These are phyloP conservation scores for Alcedo quadribrachys DNA, from an alignment of 2,797 vertebrate genomes.

Conservation along the genomic window DNA sequence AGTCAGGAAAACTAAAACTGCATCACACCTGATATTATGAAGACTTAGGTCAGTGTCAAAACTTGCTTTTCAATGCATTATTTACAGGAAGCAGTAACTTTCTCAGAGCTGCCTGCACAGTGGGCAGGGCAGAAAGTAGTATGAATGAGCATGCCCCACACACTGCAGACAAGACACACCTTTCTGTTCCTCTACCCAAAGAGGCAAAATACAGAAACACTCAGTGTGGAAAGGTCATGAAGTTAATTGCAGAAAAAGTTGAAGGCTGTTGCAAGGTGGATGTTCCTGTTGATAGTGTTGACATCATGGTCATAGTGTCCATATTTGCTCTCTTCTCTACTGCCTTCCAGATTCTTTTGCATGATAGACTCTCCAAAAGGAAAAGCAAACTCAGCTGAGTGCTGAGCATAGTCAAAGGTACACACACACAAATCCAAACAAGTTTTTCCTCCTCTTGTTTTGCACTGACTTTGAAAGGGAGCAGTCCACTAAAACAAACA, in stretches of 20 bases:
- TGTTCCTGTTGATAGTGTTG: neutral
- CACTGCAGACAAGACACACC: rapidly evolving
- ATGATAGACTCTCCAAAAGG: neutral
- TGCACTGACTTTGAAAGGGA: neutral
- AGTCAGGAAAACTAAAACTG: neutral
- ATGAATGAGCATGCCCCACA: neutral
- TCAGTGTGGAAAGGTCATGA: neutral
- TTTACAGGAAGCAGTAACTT: neutral
- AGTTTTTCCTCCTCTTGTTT: neutral
- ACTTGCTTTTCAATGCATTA: neutral
- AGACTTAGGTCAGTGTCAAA: neutral
- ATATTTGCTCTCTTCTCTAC: neutral
- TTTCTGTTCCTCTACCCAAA: neutral
- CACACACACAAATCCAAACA: neutral
- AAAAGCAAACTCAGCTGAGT: neutral
- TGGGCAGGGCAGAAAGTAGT: neutral
- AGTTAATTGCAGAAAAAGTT: neutral
- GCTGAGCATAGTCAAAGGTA: neutral
- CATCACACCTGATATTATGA: neutral
- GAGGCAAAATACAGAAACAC: neutral
- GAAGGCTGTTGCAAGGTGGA: neutral
- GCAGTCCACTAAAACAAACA: slow-evolving; percentile 21
- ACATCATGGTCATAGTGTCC: rapidly evolving
- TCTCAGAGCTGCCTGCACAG: neutral
- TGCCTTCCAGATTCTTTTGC: neutral